These are phyloP conservation scores for Lithophane leautieri DNA, from an alignment of 2,888 invertebrate genomes.

Conservation along the genomic window DNA sequence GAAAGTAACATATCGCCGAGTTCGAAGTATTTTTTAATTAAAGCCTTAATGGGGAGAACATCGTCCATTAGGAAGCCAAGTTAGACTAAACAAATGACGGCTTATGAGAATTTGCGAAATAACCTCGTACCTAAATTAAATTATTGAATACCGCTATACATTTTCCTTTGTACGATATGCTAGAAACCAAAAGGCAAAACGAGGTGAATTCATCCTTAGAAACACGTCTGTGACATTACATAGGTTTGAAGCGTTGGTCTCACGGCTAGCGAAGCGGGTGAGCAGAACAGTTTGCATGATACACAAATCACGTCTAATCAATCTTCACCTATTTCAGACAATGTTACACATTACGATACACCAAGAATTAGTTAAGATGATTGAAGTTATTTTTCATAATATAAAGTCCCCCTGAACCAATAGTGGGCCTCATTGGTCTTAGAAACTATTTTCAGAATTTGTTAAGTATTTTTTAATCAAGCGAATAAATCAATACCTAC, in stretches of 20 bases:
- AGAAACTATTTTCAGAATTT: not conserved
- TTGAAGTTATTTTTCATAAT: not conserved
- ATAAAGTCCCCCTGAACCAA: not conserved
- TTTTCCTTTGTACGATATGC: not conserved
- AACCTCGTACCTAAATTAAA: conserved; percentile 25
- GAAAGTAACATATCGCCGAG: conserved; percentile 33
- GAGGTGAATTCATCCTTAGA: conserved; percentile 5
- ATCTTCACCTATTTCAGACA: no score
- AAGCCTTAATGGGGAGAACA: conserved; percentile 47
- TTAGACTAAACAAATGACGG: conserved; percentile 36
- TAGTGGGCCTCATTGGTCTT: not conserved
- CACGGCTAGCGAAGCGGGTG: not conserved
- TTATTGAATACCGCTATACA: conserved; percentile 1
- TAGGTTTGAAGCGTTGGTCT: not conserved
- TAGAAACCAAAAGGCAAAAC: conserved; percentile 1
- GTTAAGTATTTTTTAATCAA: not conserved
- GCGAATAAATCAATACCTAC: not conserved
- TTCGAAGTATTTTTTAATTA: conserved; percentile 55
- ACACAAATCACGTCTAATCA: no score
- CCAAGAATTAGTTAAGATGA: not conserved
- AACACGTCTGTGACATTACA: not conserved
- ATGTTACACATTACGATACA: no score
- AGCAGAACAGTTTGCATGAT: not conserved
- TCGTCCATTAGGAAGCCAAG: conserved; percentile 23
- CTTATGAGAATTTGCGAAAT: conserved; percentile 29